These are phyloP conservation scores for Cyprinus carpio DNA, from an alignment of 2,113 vertebrate species.

Conservation along the genomic window DNA sequence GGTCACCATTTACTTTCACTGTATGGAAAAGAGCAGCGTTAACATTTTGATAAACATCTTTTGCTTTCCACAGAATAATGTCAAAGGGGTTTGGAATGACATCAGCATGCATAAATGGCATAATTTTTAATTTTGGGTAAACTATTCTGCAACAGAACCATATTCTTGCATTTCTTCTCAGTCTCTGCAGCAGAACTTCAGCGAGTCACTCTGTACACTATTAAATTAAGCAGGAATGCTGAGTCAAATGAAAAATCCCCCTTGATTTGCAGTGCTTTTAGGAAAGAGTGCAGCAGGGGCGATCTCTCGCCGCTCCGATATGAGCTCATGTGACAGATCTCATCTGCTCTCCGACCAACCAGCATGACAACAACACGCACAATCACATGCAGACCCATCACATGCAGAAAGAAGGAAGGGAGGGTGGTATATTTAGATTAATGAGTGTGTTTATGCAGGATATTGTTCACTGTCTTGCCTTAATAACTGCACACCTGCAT, in stretches of 20 bases:
- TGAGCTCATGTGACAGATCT: slow-evolving; percentile 67
- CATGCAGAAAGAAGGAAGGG: slow-evolving; percentile 48
- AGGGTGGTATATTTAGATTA: slow-evolving; percentile 66
- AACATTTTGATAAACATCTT: slow-evolving; percentile 6
- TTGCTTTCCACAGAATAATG: background rate
- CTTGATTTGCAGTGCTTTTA: slow-evolving; percentile 41
- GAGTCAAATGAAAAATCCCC: slow-evolving; percentile 40
- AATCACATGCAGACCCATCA: slow-evolving; percentile 72
- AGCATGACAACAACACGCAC: slow-evolving; percentile 67
- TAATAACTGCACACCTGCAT: slow-evolving; percentile 4
- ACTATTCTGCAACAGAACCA: background rate
- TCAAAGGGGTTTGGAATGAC: background rate
- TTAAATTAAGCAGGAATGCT: slow-evolving; percentile 29
- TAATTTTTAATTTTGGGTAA: background rate
- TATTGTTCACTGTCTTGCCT: slow-evolving; percentile 14
- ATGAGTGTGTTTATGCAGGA: slow-evolving; percentile 44
- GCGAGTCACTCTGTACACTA: background rate
- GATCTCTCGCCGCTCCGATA: slow-evolving; percentile 50
- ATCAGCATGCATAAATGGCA: background rate
- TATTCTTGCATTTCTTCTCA: background rate
- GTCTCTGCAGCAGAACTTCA: background rate
- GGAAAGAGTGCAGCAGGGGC: slow-evolving; percentile 41
- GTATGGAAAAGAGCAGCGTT: background rate
- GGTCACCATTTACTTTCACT: background rate
- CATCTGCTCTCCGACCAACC: slow-evolving; percentile 53